These are phyloP conservation scores for Propithecus coquereli DNA, from an alignment of 2,113 vertebrate genomes.

Conservation along the genomic window DNA sequence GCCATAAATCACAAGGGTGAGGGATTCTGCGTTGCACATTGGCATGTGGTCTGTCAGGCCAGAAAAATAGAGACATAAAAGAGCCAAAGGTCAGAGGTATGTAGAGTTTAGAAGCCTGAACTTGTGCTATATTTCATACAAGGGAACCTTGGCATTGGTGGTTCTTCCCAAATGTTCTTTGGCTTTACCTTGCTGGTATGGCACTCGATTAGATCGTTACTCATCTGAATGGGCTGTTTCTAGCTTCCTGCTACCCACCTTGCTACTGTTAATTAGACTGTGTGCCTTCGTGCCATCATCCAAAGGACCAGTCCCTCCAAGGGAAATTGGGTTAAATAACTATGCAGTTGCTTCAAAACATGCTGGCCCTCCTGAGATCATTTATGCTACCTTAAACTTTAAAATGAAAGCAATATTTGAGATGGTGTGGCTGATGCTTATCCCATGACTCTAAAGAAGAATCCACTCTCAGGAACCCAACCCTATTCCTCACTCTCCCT, in stretches of 20 bases:
- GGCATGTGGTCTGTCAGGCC: conserved; percentile 94
- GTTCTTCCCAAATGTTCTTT: conserved; percentile 65
- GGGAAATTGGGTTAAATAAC: background rate
- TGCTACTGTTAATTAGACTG: conserved; percentile 48
- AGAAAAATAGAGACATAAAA: conserved; percentile 96
- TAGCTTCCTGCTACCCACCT: conserved; percentile 43
- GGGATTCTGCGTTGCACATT: conserved; percentile 87
- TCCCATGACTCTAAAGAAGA: background rate
- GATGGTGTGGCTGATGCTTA: background rate
- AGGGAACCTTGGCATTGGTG: conserved; percentile 62
- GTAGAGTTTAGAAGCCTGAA: conserved; percentile 79
- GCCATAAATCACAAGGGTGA: conserved; percentile 90
- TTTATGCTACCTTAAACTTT: background rate
- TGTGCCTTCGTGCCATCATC: background rate
- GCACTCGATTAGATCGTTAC: background rate
- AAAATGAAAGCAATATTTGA: conserved; percentile 12
- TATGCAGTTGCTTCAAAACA: background rate
- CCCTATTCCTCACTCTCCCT: background rate
- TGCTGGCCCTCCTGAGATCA: background rate
- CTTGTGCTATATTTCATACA: conserved; percentile 79
- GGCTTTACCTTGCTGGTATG: conserved; percentile 27
- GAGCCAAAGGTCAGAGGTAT: conserved; percentile 89
- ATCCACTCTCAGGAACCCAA: background rate
- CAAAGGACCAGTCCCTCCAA: background rate
- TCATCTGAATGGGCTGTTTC: background rate